phyloP scores from a whole-genome alignment of 2,113 vertebrate species.

The Prunella fulvescens region DNA sequence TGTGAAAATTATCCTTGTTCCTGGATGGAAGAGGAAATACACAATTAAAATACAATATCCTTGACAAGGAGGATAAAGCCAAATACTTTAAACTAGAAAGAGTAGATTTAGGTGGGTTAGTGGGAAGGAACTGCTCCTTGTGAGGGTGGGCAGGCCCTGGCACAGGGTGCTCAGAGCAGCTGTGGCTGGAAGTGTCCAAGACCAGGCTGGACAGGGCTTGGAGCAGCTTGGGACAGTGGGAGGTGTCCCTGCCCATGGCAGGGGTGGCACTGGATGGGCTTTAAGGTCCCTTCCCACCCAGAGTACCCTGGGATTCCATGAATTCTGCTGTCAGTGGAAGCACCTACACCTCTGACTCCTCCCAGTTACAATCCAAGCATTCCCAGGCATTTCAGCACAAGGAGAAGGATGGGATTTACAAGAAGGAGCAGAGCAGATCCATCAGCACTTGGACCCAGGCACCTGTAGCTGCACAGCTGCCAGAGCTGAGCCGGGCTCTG shows the following conservation, averaged over 20 bases:
- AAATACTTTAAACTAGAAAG: not conserved
- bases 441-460: not conserved
- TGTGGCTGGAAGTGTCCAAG: not conserved
- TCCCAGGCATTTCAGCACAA: not conserved
- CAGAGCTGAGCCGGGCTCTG: fast-evolving
- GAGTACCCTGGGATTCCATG: not conserved
- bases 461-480: fast-evolving
- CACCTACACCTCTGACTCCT: not conserved
- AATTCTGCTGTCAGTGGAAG: not conserved
- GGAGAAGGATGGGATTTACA: not conserved
- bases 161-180: not conserved
- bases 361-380: not conserved
- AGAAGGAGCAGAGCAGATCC: not conserved
- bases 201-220: not conserved
- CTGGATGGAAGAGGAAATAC: not conserved
- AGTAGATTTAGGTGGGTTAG: not conserved
- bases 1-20: not conserved
- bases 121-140: not conserved
- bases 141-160: not conserved
- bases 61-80: not conserved
- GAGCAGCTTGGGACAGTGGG: not conserved
- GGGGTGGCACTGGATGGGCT: fast-evolving
- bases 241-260: not conserved
- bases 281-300: not conserved
- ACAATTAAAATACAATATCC: not conserved